A percentile compares a stretch with the other conserved stretches of the same genome.
These are phyloP conservation scores for Drosophila mayri DNA, from an alignment of 1,140 invertebrate species.

Conservation along the genomic window DNA sequence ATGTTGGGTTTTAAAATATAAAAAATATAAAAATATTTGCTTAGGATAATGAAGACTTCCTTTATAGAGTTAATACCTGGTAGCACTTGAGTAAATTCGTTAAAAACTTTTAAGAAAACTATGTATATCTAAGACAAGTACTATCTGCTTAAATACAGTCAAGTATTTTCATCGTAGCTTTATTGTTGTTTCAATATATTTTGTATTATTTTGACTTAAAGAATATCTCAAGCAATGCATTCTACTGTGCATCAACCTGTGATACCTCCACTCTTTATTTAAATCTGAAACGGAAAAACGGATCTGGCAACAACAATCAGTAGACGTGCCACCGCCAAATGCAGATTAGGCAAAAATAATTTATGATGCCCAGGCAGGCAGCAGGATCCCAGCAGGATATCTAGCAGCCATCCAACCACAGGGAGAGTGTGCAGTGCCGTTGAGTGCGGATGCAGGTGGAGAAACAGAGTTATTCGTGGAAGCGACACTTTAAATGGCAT, in stretches of 20 bases:
- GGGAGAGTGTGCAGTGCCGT: slow-evolving; percentile 12
- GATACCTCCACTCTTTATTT: background rate
- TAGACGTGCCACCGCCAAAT: slow-evolving; percentile 52
- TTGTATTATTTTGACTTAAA: background rate
- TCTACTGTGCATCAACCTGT: too few relatives aligned
- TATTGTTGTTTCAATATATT: background rate
- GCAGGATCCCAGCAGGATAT: slow-evolving; percentile 10
- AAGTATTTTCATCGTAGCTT: background rate
- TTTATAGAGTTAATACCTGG: too few relatives aligned
- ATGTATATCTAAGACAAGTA: too few relatives aligned
- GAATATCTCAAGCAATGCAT: too few relatives aligned
- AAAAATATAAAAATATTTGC: too few relatives aligned
- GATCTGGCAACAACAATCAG: slow-evolving; percentile 8
- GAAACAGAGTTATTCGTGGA: slow-evolving; percentile 3
- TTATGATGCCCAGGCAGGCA: slow-evolving; percentile 64
- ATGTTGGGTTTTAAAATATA: too few relatives aligned
- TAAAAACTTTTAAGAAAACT: too few relatives aligned
- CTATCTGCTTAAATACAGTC: background rate
- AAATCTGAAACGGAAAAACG: slow-evolving; percentile 8
- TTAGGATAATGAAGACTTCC: too few relatives aligned
- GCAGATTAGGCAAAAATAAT: slow-evolving; percentile 76
- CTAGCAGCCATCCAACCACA: background rate
- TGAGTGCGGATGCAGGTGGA: background rate
- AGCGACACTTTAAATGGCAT: slow-evolving; percentile 41
- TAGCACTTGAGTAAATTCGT: too few relatives aligned